A percentile compares a stretch with the other conserved stretches of the same genome.
These are phyloP conservation scores for Hippocampus zosterae DNA, from an alignment of 2,113 vertebrate species.

Conservation along the genomic window DNA sequence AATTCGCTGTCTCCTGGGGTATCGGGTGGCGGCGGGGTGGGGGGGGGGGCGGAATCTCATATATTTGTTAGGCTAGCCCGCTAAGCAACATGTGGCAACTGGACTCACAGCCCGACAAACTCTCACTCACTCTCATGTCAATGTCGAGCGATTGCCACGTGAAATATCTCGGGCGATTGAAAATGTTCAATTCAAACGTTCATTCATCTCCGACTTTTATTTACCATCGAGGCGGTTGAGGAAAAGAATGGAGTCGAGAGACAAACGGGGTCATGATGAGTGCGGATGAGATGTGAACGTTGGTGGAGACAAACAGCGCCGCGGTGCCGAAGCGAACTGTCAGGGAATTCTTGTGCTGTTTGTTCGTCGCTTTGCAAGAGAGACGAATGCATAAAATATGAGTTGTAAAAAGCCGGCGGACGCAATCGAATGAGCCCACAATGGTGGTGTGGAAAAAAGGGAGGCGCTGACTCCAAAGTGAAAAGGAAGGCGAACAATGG, in stretches of 20 bases:
- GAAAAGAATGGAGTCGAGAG: not conserved
- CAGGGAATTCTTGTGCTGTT: constrained; percentile 20
- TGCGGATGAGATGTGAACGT: constrained; percentile 17
- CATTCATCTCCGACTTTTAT: constrained; percentile 16
- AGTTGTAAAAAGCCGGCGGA: constrained; percentile 29
- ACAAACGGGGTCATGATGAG: not conserved
- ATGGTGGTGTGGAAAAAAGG: not conserved
- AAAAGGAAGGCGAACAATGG: constrained; percentile 4
- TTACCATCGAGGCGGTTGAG: constrained; percentile 3
- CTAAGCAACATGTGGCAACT: constrained; percentile 22
- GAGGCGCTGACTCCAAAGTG: not conserved
- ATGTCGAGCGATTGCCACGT: not conserved
- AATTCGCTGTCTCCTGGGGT: constrained; percentile 70
- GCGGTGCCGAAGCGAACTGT: constrained; percentile 16
- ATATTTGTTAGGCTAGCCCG: constrained; percentile 44
- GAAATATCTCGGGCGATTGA: constrained; percentile 12
- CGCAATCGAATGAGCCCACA: constrained; percentile 23
- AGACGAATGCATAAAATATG: constrained; percentile 53
- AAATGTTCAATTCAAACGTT: constrained; percentile 33
- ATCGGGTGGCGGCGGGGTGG: no score
- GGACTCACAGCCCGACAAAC: constrained; percentile 12
- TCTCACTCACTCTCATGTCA: not conserved
- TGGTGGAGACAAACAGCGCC: not conserved
- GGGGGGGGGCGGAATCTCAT: constrained; percentile 36
- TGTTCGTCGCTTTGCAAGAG: constrained; percentile 37